A percentile compares a stretch with the other conserved stretches of the same genome.
Evolutionary conservation across 2,888 invertebrate genomes (phyloP).

Genomic region (Coelopa pilipes): DNA sequence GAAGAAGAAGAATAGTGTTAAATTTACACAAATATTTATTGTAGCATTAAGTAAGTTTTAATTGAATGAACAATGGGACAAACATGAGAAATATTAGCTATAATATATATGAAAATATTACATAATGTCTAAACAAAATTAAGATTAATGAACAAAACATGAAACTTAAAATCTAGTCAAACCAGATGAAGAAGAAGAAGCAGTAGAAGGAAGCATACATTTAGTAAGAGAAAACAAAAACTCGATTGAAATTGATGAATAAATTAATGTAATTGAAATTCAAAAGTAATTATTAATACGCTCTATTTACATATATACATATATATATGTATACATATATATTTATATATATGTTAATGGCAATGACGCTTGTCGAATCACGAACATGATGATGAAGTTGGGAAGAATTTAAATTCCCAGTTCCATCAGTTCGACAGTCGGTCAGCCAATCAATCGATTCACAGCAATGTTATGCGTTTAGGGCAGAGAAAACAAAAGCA

Average conservation of each 20-base stretch:
- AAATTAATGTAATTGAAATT: background rate
- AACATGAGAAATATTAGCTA: constrained; percentile 13
- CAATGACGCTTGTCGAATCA: no score
- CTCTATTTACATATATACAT: no score
- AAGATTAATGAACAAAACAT: constrained; percentile 35
- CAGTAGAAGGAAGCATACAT: constrained; percentile 32
- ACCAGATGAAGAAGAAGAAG: constrained; percentile 29
- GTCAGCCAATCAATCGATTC: no score
- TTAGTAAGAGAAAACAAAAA: constrained; percentile 25
- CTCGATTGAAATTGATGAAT: background rate
- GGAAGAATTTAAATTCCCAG: no score
- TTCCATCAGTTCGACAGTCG: no score
- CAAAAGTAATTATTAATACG: no score
- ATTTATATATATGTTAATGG: no score
- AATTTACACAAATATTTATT: constrained; percentile 30
- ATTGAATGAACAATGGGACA: constrained; percentile 2
- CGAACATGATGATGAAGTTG: no score
- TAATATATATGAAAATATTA: constrained; percentile 19
- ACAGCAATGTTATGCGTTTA: background rate
- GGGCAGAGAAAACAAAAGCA: background rate
- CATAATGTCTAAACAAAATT: constrained; percentile 10
- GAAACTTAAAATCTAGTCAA: constrained; percentile 34
- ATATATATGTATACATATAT: no score
- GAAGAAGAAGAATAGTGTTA: background rate
- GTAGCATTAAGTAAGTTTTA: constrained; percentile 28